A percentile compares a stretch with the other conserved stretches of the same genome.
Conservation (phyloP, 2,888 invertebrate species). For the Parelbella ahira region DNA sequence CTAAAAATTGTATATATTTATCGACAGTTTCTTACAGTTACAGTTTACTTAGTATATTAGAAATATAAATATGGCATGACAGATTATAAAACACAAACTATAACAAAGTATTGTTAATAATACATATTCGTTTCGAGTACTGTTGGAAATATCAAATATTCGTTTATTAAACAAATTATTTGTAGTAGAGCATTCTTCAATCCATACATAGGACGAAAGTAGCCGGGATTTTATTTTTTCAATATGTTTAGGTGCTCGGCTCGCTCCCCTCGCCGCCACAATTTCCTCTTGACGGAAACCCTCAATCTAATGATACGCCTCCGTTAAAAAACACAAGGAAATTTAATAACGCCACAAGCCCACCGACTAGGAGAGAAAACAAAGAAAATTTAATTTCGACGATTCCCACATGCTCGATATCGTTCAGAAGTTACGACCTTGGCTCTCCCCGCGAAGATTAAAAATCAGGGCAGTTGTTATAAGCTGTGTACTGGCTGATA, state of each 20-base stretch:
- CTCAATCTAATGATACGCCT: conserved; percentile 81
- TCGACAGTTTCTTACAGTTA: no score
- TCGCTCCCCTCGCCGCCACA: conserved; percentile 74
- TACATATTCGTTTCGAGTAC: no score
- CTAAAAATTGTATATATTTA: no score
- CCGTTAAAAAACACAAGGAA: conserved; percentile 82
- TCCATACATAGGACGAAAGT: conserved; percentile 50
- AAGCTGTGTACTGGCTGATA: no score
- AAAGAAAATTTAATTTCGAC: conserved; percentile 79
- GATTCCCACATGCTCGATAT: conserved; percentile 79
- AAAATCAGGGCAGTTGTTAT: conserved; percentile 33
- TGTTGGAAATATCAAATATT: no score
- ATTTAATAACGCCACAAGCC: conserved; percentile 77
- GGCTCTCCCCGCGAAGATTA: conserved; percentile 49
- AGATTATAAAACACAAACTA: no score
- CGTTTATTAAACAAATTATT: no score
- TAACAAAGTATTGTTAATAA: no score
- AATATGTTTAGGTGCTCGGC: conserved; percentile 76
- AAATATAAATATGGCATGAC: no score
- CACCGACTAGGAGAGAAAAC: conserved; percentile 64
- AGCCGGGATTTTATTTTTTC: conserved; percentile 78
- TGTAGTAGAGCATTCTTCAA: conserved; percentile 53
- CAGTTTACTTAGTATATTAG: no score
- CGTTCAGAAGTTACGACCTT: conserved; percentile 64
- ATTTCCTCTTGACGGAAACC: conserved; percentile 80